These are phyloP conservation scores for Patella caerulea DNA, from an alignment of 2,888 invertebrate species.

Conservation along the genomic window DNA sequence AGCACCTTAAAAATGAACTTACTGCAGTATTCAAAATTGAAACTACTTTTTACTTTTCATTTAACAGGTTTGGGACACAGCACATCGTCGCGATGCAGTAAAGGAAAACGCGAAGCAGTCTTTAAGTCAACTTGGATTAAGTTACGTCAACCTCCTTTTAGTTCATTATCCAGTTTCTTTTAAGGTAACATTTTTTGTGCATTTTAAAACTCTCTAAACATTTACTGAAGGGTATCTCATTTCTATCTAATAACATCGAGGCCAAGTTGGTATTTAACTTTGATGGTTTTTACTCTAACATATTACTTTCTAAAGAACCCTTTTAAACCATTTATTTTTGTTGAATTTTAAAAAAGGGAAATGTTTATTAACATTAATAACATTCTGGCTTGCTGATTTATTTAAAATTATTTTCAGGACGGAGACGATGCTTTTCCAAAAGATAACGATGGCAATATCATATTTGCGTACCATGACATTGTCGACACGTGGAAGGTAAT, in stretches of 20 bases:
- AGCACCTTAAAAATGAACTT: no score
- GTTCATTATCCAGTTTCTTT: constrained; percentile 93
- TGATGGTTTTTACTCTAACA: background rate
- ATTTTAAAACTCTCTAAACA: background rate
- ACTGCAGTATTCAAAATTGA: no score
- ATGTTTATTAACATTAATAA: no score
- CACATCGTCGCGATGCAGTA: constrained; percentile 84
- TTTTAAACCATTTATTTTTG: background rate
- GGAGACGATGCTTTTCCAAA: constrained; percentile 26
- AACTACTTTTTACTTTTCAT: background rate
- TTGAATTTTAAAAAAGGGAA: no score
- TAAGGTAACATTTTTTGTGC: constrained; percentile 74
- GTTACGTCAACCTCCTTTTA: constrained; percentile 89
- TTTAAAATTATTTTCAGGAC: constrained; percentile 17
- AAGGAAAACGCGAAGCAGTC: constrained; percentile 78
- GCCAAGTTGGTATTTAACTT: no score
- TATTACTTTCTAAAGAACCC: background rate
- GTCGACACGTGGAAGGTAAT: constrained; percentile 59
- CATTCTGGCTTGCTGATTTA: no score
- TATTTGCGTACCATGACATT: constrained; percentile 25
- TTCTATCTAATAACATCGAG: no score
- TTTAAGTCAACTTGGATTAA: constrained; percentile 79
- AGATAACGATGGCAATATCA: constrained; percentile 23
- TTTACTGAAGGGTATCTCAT: no score
- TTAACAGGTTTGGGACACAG: constrained; percentile 86